These are phyloP conservation scores for Pelosia muscerda DNA, from an alignment of 2,888 invertebrate genomes.

Conservation along the genomic window DNA sequence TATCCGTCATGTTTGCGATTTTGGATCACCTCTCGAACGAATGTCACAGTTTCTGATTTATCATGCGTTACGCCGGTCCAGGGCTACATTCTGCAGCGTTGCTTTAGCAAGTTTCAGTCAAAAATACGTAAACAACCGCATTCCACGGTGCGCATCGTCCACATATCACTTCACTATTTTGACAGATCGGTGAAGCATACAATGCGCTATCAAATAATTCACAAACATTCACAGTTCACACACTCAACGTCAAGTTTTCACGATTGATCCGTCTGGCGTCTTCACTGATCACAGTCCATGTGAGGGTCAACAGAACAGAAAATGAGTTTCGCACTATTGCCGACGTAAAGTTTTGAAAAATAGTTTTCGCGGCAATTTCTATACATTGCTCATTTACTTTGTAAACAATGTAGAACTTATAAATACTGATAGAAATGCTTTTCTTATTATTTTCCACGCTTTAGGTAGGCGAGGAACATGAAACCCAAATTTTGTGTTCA, in stretches of 20 bases:
- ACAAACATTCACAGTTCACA: slow-evolving; percentile 48
- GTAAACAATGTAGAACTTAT: slow-evolving; percentile 37
- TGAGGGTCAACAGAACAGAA: slow-evolving; percentile 60
- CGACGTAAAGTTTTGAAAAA: slow-evolving; percentile 67
- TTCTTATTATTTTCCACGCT: slow-evolving; percentile 66
- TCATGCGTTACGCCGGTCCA: slow-evolving; percentile 39
- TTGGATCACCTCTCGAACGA: slow-evolving; percentile 27
- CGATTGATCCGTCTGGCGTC: slow-evolving; percentile 37
- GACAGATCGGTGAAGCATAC: slow-evolving; percentile 66
- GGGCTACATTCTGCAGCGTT: slow-evolving; percentile 76
- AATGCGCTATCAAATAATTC: slow-evolving; percentile 50
- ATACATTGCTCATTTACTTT: slow-evolving; percentile 39
- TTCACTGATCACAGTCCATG: slow-evolving; percentile 58
- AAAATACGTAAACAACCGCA: slow-evolving; percentile 75
- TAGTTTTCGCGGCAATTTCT: slow-evolving; percentile 65
- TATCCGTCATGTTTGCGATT: slow-evolving; percentile 69
- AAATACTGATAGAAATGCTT: slow-evolving; percentile 56
- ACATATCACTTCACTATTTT: slow-evolving; percentile 71
- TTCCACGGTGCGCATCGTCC: slow-evolving; percentile 62
- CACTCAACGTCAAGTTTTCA: slow-evolving; percentile 53
- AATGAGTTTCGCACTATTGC: slow-evolving; percentile 66
- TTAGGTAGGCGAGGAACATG: slow-evolving; percentile 77
- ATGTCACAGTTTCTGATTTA: slow-evolving; percentile 35
- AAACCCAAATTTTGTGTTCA: slow-evolving; percentile 86
- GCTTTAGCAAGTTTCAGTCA: slow-evolving; percentile 64